Conservation (phyloP, 2,797 vertebrate genomes). For the Tangara arthus region DNA sequence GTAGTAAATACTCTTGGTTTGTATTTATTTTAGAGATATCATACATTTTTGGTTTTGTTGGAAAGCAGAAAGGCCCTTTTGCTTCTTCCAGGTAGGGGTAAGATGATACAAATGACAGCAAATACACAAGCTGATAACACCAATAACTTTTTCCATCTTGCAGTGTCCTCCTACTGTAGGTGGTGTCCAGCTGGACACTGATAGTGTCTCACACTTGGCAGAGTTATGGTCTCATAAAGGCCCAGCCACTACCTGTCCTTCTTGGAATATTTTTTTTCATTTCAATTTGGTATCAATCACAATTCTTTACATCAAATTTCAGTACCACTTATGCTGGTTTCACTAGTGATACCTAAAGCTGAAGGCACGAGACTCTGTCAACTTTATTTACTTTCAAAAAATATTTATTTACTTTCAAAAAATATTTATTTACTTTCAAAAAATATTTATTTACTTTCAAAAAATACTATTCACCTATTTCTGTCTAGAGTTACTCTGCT, state of each 20-base stretch:
- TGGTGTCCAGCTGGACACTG: neutral
- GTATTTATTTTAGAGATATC: neutral
- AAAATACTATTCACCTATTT: neutral
- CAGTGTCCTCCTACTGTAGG: neutral
- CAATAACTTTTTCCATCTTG: neutral
- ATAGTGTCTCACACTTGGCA: neutral
- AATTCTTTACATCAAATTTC: neutral
- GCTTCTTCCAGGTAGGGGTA: neutral
- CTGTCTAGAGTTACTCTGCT: neutral
- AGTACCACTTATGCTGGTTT: neutral
- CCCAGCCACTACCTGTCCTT: neutral
- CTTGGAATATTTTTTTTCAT: neutral
- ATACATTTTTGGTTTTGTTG: neutral
- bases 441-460: neutral
- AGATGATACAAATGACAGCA: neutral
- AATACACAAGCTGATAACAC: neutral
- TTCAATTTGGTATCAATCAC: neutral
- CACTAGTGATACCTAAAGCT: neutral
- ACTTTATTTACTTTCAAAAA: neutral
- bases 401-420: neutral
- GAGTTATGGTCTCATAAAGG: neutral
- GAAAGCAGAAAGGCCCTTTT: neutral
- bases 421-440: neutral
- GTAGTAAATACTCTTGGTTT: neutral
- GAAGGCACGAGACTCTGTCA: neutral